Evolutionary conservation across 2,113 vertebrate genomes (phyloP), one percentile per base, ranked within the genome.

Genomic region (Butorides virescens): DNA sequence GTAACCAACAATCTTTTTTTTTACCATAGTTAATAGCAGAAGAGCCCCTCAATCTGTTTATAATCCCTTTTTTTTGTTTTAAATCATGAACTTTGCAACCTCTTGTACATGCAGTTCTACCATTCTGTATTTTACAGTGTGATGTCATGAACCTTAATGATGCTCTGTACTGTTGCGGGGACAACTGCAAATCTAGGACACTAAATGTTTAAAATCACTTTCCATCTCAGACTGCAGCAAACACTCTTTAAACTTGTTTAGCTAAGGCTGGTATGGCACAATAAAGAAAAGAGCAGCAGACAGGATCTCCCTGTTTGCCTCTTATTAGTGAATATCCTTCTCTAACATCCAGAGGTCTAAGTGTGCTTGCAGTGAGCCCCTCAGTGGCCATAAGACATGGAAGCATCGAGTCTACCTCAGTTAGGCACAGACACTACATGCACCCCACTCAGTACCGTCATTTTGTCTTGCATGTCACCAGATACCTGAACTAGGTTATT

Each of bases 111-210:
- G 59, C 39, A 47, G 6, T 70, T 97, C 93, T 84, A 86, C 85
- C 93, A 23, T 86, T 93, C 94, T 95, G 36, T 71, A 49, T 88
- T 95, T 98, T 95, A 96, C 82, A 83, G 42, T 65, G 85, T 79
- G 91, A 90, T 92, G 84, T 93, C 90, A 83, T 89, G 91, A 96
- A 89, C 80, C 73, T 88, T 95, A 92, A 86, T 65, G 93, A 92
- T 96, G 55, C 44, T 90, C 90, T 77, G 79, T 77, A 77, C 76
- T 55, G 72, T 95, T 97, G 95, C 90, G 96, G 93, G 88, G 59
- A 91, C 88, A 93, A 95, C 37, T 94, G 74, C 86, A 96, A 95
- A 97, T 97, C 90, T 97, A 94, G 95, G 95, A 85, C 97, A 97
- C 84, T 92, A 90, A 82, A 90, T 83, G 78, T 92, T 95, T 95